Evolutionary conservation across 2,113 vertebrate genomes (phyloP), one percentile per base, ranked within the genome.

Genomic region (Rhinoderma darwinii): DNA sequence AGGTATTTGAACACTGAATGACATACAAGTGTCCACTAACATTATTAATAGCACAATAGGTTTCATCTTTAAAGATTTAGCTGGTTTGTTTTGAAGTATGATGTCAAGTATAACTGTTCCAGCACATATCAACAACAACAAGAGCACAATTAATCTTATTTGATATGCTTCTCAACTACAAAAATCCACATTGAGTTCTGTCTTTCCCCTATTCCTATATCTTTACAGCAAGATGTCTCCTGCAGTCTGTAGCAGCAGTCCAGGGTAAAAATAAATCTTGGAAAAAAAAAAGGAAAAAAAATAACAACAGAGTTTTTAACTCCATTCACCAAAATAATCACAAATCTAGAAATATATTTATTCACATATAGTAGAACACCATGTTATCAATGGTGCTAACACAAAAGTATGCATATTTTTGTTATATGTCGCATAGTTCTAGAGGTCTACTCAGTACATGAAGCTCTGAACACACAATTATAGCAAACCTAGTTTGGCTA

Each of bases 1-100:
- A 99, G 95, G 95, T 96, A 97, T 96, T 95, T 93, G 95, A 97
- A 98, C 92, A 94, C 94, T 97, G 95, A 97, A 95, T 89, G 93
- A 96, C 96, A 96, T 96, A 96, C 94, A 95, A 96, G 96, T 96
- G 96, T 97, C 95, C 95, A 97, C 96, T 96, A 96, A 96, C 91
- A 93, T 95, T 95, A 96, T 97, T 96, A 96, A 96, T 94, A 96
- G 95, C 96, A 96, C 96, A 93, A 95, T 94, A 96, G 94, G 93
- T 95, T 96, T 95, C 94, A 94, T 91, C 92, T 91, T 93, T 94
- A 93, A 90, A 92, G 92, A 94, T 96, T 94, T 94, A 93, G 91
- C 91, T 95, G 92, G 94, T 96, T 96, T 94, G 90, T 96, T 87
- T 96, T 94, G 93, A 94, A 92, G 86, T 93, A 93, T 95, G 95